phyloP scores from a whole-genome alignment of 2,797 vertebrate species.

The Harpagifer antarcticus region DNA sequence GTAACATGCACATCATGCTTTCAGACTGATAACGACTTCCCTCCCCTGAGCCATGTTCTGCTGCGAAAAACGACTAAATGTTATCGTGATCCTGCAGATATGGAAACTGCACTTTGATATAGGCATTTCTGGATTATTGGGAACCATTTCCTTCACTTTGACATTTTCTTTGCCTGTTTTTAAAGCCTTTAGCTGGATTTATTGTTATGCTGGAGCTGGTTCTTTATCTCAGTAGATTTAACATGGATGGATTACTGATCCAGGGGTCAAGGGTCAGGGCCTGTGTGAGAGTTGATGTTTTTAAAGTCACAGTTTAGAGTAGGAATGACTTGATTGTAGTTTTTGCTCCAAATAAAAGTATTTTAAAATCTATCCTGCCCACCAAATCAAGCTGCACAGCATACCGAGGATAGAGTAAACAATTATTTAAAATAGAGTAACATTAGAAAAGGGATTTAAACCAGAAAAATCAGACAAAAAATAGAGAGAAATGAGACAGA shows the following conservation, averaged over 20 bases:
- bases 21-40: constrained; percentile 2
- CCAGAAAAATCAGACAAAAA: not conserved
- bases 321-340: not conserved
- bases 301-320: not conserved
- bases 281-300: not conserved
- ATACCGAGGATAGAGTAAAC: not conserved
- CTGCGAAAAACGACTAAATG: not conserved
- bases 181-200: not conserved
- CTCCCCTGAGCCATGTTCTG: constrained; percentile 14
- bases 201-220: not conserved
- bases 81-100: constrained; percentile 24
- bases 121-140: not conserved
- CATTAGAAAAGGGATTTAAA: not conserved
- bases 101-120: constrained; percentile 22
- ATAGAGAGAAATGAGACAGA: accelerated
- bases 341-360: no score
- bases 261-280: not conserved
- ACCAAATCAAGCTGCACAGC: no score
- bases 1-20: constrained; percentile 18
- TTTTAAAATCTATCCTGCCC: no score
- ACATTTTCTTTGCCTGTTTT: not conserved
- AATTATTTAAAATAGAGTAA: not conserved
- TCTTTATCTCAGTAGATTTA: not conserved
- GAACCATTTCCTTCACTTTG: not conserved
- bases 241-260: not conserved